Evolutionary conservation across 2,888 invertebrate species (phyloP), one percentile per base, ranked within the genome.

Genomic region (Lithophane leautieri): DNA sequence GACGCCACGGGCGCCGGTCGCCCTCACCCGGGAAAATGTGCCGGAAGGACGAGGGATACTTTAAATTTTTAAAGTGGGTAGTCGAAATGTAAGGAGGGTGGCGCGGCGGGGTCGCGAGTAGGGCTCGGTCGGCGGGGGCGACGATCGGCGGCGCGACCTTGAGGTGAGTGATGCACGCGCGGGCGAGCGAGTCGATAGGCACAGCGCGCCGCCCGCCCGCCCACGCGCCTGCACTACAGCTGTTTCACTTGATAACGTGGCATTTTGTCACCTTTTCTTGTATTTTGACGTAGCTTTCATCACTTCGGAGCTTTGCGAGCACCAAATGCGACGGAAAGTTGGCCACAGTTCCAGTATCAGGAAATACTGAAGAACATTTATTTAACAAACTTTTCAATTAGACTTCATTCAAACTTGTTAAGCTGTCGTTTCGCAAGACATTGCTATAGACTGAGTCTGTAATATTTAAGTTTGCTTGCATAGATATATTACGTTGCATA

Each of bases 161-260:
- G 94, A 96, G 96, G 96, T 96, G 93, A 95, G 96, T 96, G 89
- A 90, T 92, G 94, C 92, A 92, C 89, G 92, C 91, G 90, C 89
- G 90, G 91, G 88, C 90, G 90, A 73, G 82, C 85, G 88, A 92
- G 93, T 94, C 95, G 94, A 94, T 95, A 94, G 93, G 92, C 91
- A 86, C 79, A 76, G 74, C 81, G 81, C 82, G 81, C 79, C 89
- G 86, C 89, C 92, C 93, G 91, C 92, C 93, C 95, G 94, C 94
- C 94, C 93, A 90, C 94, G 91, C 92, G 93, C 93, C 92, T 93
- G 93, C 94, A 94, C 91, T 93, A 96, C 96, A 96, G 95, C 95
- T 96, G 96, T 95, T 95, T 91, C 90, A 90, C 90, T 92, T 93
- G 90, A 93, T 93, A 94, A 93, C 94, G 92, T 92, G 91, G 90